Evolutionary conservation across 2,113 vertebrate species (phyloP), one percentile per base, ranked within the genome.

Genomic region (Axis porcinus): DNA sequence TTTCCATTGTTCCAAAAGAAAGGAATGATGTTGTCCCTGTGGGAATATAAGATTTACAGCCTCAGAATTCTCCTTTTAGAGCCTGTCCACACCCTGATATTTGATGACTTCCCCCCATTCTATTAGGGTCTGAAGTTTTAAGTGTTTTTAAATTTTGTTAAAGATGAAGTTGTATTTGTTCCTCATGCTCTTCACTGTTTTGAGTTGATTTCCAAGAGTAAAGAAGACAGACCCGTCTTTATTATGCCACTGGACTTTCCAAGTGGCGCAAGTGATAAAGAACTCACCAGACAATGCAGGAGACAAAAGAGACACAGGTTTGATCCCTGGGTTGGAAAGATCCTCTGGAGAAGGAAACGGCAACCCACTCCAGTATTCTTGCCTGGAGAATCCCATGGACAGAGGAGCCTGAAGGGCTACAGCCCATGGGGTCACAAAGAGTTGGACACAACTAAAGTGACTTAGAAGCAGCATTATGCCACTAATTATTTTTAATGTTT

Each of bases 201-300:
- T 85, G n/a, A 96, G n/a, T 43, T 94, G 14, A 95, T 81, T 86
- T 95, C 52, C 25, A 47, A 89, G 30, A 94, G 30, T 54, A 89
- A 90, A 94, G 36, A 12, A 9, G 43, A 27, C 6, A 92, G 43
- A n/a, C 6, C 15, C 15, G 4, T 67, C 40, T 67, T 86, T 13
- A 89, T 76, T 47, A 47, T 36, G 40, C 54, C 40, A 91, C 28
- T 79, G 67, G 67, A 70, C n/a, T 70, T 40, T 19, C 67, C n/a
- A 70, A 40, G 67, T 6, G n/a, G n/a, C 0, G 0, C 67, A 70
- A 23, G n/a, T 23, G 67, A 5, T 70, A 70, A 23, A 70, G 67
- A 70, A 70, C n/a, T 40, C 10, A 0, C n/a, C 67, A 70, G 67
- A 70, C 67, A 36, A 70, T 70, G n/a, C 67, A 70, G 67, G 2